Percentiles rank a stretch among this genome's conserved stretches.
phyloP scores from a whole-genome alignment of 2,113 vertebrate species.

The Conger conger region DNA sequence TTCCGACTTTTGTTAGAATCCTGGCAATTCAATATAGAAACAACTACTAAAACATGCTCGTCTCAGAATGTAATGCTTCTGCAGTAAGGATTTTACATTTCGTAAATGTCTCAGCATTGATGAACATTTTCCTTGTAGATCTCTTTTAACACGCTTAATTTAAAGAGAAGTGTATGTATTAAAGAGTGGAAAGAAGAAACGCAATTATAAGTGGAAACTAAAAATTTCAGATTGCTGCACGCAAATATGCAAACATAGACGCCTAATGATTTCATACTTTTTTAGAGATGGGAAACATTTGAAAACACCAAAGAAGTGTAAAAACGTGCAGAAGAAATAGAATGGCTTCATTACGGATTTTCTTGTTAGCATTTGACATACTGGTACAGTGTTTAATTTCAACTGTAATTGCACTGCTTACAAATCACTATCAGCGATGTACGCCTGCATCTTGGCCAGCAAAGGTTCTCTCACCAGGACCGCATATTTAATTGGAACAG shows the following conservation, averaged over 20 bases:
- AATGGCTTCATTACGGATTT: background rate
- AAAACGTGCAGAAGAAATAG: background rate
- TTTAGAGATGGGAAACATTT: background rate
- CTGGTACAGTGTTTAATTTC: background rate
- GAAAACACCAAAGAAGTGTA: background rate
- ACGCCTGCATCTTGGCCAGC: background rate
- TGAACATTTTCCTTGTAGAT: background rate
- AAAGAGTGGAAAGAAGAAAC: background rate
- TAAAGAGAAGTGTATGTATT: background rate
- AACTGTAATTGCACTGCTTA: background rate
- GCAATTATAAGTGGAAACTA: background rate
- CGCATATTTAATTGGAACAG: conserved; percentile 56
- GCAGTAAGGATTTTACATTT: background rate
- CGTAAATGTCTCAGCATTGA: background rate
- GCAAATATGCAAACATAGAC: background rate
- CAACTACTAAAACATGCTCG: too few relatives aligned
- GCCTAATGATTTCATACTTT: background rate
- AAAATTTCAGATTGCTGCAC: background rate
- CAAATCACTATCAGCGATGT: background rate
- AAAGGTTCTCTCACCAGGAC: conserved; percentile 23
- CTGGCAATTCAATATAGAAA: background rate
- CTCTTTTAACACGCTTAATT: background rate
- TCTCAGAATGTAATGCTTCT: background rate
- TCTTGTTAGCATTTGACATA: background rate
- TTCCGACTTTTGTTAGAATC: background rate